Conservation (phyloP, 37 sponge, comb jelly and placozoan species). For the Geodia barretti region DNA sequence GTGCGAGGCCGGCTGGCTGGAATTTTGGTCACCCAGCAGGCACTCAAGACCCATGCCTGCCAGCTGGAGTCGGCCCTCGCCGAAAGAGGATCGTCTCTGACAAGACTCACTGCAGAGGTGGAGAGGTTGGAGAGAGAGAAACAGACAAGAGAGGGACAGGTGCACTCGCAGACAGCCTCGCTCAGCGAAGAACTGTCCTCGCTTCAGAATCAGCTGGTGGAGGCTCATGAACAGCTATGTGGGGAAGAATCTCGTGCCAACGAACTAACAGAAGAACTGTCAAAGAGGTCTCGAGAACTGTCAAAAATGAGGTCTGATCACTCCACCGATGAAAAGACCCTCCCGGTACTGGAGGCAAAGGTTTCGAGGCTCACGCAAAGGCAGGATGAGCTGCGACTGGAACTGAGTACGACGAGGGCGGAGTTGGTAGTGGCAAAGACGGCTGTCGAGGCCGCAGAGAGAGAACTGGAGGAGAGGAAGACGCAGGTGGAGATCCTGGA, state of each 20-base stretch:
- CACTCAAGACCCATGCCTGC: slow-evolving; percentile 60
- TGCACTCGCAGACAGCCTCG: background rate
- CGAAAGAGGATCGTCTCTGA: slow-evolving; percentile 49
- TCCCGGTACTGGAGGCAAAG: background rate
- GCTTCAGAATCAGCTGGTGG: slow-evolving; percentile 22
- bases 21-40: slow-evolving; percentile 46
- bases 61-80: slow-evolving; percentile 65
- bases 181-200: slow-evolving; percentile 2
- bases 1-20: slow-evolving; percentile 65
- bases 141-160: slow-evolving; percentile 37
- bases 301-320: background rate
- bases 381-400: slow-evolving; percentile 36
- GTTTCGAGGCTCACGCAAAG: slow-evolving; percentile 6
- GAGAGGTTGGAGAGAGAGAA: slow-evolving; percentile 47
- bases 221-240: slow-evolving; percentile 7
- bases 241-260: slow-evolving; percentile 27
- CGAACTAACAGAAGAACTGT: slow-evolving; percentile 12
- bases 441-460: slow-evolving; percentile 26
- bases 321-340: background rate
- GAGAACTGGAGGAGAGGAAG: slow-evolving; percentile 38
- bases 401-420: slow-evolving; percentile 23
- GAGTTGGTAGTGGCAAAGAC: slow-evolving; percentile 34
- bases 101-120: slow-evolving; percentile 35
- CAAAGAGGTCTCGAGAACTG: background rate
- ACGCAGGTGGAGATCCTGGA: slow-evolving; percentile 52